Conservation (phyloP, 2,113 vertebrate species). For the Centrocercus urophasianus region DNA sequence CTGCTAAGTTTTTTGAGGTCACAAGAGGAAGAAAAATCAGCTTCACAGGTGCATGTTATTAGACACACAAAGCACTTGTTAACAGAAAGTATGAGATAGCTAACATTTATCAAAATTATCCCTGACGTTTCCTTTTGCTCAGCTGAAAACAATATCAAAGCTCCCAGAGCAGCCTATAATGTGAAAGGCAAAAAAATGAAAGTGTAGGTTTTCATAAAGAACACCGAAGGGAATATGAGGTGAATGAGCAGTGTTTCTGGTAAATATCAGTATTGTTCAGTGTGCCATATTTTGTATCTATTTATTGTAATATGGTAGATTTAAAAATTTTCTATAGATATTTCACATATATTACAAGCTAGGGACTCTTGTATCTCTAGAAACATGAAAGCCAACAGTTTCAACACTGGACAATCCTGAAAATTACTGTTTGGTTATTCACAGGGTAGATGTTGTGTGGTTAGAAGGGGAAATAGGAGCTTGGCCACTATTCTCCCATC, state of each 20-base stretch:
- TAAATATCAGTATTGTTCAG: not conserved
- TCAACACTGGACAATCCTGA: not conserved
- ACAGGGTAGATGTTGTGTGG: not conserved
- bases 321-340: fast-evolving
- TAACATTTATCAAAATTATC: slow-evolving; percentile 71
- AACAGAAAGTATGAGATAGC: slow-evolving; percentile 48
- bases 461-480: not conserved
- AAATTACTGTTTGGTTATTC: not conserved
- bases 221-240: not conserved
- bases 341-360: not conserved
- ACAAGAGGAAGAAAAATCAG: slow-evolving; percentile 29
- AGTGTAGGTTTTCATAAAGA: not conserved
- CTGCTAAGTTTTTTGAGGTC: slow-evolving; percentile 37
- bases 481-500: not conserved
- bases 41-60: slow-evolving; percentile 59
- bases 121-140: slow-evolving; percentile 68
- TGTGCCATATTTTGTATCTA: not conserved
- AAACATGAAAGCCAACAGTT: not conserved
- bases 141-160: slow-evolving; percentile 61
- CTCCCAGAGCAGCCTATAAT: slow-evolving; percentile 8
- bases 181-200: not conserved
- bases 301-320: not conserved
- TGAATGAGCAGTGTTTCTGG: not conserved
- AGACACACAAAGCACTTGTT: slow-evolving; percentile 67
- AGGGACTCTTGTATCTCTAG: not conserved